Conservation (phyloP, 2,113 vertebrate genomes). For the Marcusenius ussheri region DNA sequence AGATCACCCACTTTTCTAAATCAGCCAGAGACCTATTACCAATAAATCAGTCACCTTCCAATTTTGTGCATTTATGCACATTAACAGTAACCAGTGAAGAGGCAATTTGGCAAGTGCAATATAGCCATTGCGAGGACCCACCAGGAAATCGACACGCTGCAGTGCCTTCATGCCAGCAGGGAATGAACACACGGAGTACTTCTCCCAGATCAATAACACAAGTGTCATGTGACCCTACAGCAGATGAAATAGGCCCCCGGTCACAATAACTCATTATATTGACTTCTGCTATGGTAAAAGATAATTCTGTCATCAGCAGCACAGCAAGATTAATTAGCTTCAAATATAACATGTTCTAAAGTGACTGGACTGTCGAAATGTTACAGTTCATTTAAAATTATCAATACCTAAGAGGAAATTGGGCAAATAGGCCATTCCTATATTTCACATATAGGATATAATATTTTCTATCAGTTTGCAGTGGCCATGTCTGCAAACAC, state of each 20-base stretch:
- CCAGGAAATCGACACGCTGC: neutral
- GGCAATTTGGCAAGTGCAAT: neutral
- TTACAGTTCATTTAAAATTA: neutral
- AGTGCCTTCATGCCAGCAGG: neutral
- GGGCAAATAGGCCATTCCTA: neutral
- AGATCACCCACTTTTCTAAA: neutral
- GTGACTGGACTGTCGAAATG: neutral
- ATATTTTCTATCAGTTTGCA: neutral
- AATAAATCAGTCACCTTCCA: neutral
- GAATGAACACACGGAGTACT: neutral
- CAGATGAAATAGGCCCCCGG: neutral
- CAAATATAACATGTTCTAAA: neutral
- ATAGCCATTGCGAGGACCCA: neutral
- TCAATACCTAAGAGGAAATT: neutral
- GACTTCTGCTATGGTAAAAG: neutral
- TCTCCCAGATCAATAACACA: neutral
- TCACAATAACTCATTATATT: neutral
- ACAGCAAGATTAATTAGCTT: neutral
- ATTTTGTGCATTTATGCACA: neutral
- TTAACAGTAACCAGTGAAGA: neutral
- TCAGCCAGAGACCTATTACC: neutral
- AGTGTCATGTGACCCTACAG: neutral
- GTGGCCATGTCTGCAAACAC: neutral
- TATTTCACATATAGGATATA: neutral
- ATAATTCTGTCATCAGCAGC: neutral